Evolutionary conservation across 2,888 invertebrate species (phyloP), one percentile per base, ranked within the genome.

Genomic region (Gisinianus flammeolus): DNA sequence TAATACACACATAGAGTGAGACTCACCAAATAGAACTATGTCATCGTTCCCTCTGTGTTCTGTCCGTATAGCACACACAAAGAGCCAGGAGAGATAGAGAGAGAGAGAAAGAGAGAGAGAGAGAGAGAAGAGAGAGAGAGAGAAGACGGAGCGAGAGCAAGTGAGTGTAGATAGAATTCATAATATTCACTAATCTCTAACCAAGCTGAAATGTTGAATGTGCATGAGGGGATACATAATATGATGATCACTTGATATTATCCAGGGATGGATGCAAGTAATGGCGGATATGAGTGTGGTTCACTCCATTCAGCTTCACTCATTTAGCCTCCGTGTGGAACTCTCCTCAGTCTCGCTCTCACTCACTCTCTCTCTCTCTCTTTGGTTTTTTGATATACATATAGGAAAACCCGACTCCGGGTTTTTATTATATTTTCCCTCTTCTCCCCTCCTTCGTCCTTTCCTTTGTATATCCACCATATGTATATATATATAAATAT

Each of bases 241-340:
- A 68, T 68, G 26, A 70, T 70, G 44, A 70, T 70, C 69, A 70
- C 69, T 70, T 70, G 69, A 70, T 70, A 70, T 70, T 70, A 70
- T 70, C 69, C 52, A 44, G 28, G 66, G 66, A 30, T 66, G 52
- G 35, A 70, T 52, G 22, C 16, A 28, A 52, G 44, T 35, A 68
- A 68, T 35, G 68, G 35, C 68, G 68, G 69, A 70, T 70, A 52
- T 44, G 69, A 70, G 52, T 70, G 69, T 52, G 69, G 69, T 70
- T 35, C 44, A 68, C 35, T 68, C 68, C 4, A 35, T 35, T 22
- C 68, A 68, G 68, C 68, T 68, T 68, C 35, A 70, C 69, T 70
- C 69, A 70, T 70, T 70, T 70, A 70, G 22, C 12, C 26, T 70
- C 33, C 24, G 62, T 62, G 62, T 62, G 62, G 2, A 62, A 24